These are phyloP conservation scores for Alcedo quadribrachys DNA, from an alignment of 2,797 vertebrate genomes.

Conservation along the genomic window DNA sequence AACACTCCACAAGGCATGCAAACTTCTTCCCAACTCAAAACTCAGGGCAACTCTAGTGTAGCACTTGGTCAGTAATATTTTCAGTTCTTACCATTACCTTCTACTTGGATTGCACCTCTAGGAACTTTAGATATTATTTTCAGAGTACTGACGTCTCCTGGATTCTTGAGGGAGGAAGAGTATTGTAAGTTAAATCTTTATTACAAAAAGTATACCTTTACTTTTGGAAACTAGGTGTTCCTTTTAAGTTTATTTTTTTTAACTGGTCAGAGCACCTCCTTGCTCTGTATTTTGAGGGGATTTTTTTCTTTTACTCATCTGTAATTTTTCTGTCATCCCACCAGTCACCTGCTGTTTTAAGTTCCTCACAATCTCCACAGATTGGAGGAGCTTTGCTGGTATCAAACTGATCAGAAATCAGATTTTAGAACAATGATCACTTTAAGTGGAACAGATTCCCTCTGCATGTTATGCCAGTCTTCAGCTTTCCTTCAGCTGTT, in stretches of 20 bases:
- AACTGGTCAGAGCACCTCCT: background rate
- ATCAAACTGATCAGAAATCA: background rate
- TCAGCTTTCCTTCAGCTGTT: background rate
- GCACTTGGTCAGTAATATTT: constrained; percentile 86
- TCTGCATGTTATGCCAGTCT: background rate
- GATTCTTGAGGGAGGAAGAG: constrained; percentile 38
- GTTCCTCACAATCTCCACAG: background rate
- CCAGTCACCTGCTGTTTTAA: background rate
- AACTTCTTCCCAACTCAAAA: constrained; percentile 85
- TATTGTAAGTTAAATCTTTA: constrained; percentile 46
- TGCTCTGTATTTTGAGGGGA: background rate
- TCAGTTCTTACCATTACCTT: constrained; percentile 26
- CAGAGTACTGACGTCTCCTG: background rate
- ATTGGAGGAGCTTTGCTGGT: background rate
- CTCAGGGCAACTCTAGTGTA: constrained; percentile 82
- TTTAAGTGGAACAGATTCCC: background rate
- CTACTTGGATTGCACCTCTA: constrained; percentile 48
- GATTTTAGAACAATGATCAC: background rate
- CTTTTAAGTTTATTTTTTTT: background rate
- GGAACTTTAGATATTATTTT: constrained; percentile 23
- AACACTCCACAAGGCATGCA: constrained; percentile 94
- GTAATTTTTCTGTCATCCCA: background rate
- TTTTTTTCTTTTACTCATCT: background rate
- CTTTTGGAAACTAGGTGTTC: background rate
- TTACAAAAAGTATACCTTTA: background rate